Conservation (phyloP, 2,113 vertebrate genomes). For the Aegithalos caudatus region DNA sequence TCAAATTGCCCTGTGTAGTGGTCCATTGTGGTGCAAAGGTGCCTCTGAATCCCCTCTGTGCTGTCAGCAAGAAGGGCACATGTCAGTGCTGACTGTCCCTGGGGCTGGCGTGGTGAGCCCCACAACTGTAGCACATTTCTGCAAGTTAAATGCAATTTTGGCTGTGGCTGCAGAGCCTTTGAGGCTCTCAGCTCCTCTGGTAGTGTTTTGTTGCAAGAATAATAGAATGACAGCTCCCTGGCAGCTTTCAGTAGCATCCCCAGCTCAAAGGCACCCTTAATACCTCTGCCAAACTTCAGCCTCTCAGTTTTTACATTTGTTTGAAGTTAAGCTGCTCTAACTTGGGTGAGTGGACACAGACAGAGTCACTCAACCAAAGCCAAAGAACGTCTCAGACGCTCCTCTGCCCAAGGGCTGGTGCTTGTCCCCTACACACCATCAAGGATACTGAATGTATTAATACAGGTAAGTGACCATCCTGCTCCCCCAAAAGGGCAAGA, state of each 20-base stretch:
- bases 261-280: slow-evolving; percentile 25
- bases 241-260: slow-evolving; percentile 16
- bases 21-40: not conserved
- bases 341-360: not conserved
- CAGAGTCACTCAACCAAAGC: not conserved
- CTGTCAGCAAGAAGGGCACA: not conserved
- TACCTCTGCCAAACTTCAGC: not conserved
- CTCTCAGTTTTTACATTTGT: not conserved
- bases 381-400: accelerated
- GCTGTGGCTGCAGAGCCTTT: not conserved
- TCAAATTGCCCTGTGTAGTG: not conserved
- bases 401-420: not conserved
- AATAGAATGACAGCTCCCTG: not conserved
- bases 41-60: not conserved
- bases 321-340: slow-evolving; percentile 60
- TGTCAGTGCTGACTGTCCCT: not conserved
- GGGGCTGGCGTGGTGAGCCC: not conserved
- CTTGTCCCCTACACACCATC: not conserved
- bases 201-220: not conserved
- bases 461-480: not conserved
- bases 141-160: not conserved
- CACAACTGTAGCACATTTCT: not conserved
- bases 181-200: not conserved
- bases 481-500: not conserved
- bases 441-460: not conserved